These are phyloP conservation scores for Bombus pyrosoma DNA, from an alignment of 1,140 invertebrate species.

Conservation along the genomic window DNA sequence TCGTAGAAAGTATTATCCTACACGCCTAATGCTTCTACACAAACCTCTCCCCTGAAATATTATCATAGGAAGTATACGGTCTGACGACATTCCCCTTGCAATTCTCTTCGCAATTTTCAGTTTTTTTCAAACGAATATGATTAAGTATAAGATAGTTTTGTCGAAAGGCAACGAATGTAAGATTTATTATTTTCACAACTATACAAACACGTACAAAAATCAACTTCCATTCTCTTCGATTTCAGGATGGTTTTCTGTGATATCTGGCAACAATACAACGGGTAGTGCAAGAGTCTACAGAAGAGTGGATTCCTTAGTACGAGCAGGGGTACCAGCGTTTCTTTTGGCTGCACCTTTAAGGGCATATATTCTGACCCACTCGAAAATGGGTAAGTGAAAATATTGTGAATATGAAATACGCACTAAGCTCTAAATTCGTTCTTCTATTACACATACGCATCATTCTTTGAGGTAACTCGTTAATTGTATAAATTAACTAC, in stretches of 20 bases:
- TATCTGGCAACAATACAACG: conserved; percentile 79
- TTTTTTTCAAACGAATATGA: background rate
- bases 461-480: background rate
- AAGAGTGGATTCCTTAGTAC: conserved; percentile 79
- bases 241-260: conserved; percentile 83
- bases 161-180: background rate
- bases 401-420: no score
- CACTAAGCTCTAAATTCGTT: background rate
- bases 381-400: conserved; percentile 80
- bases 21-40: conserved; percentile 25
- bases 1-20: conserved; percentile 42
- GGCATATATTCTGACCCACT: conserved; percentile 80
- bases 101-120: background rate
- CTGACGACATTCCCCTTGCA: background rate
- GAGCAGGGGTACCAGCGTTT: conserved; percentile 80
- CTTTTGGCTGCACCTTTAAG: conserved; percentile 79
- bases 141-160: background rate
- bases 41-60: conserved; percentile 14
- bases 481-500: background rate
- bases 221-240: conserved; percentile 44
- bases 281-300: conserved; percentile 79
- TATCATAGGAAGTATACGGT: background rate
- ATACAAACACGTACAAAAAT: background rate
- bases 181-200: background rate
- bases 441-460: background rate